Evolutionary conservation across 2,888 invertebrate genomes (phyloP).

Genomic region (Ochlodes sylvanus): DNA sequence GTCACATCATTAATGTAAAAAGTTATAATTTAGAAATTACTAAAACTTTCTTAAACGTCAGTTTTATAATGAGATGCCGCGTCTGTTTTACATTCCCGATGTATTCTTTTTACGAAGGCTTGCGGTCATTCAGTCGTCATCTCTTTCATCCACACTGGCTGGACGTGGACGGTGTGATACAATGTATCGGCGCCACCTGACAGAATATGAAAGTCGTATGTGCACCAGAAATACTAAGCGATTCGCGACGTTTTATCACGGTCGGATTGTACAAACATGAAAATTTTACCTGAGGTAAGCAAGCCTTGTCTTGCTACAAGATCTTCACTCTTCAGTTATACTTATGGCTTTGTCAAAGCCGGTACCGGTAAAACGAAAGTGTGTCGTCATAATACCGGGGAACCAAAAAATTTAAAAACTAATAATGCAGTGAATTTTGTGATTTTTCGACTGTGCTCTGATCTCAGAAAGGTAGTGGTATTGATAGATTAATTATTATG

Average conservation of each 20-base stretch:
- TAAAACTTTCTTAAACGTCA: neutral
- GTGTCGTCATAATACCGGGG: constrained; percentile 41
- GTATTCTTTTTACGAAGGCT: constrained; percentile 55
- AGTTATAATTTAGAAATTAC: neutral
- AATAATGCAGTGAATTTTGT: constrained; percentile 69
- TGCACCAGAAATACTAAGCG: constrained; percentile 27
- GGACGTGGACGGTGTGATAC: constrained; percentile 64
- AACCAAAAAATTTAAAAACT: constrained; percentile 46
- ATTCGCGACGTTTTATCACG: constrained; percentile 48
- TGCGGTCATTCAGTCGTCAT: constrained; percentile 64
- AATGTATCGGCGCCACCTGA: constrained; percentile 57
- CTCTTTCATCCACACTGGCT: constrained; percentile 66
- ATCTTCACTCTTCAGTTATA: constrained; percentile 68
- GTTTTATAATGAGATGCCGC: constrained; percentile 26
- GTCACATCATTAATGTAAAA: neutral
- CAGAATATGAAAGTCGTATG: constrained; percentile 42
- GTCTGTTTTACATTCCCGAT: constrained; percentile 41
- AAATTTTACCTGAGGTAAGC: constrained; percentile 73
- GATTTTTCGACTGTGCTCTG: constrained; percentile 60
- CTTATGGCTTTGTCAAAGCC: constrained; percentile 58
- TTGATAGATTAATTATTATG: constrained; percentile 34
- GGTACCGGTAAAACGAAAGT: constrained; percentile 46
- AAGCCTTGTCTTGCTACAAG: constrained; percentile 59
- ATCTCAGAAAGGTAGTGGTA: constrained; percentile 62
- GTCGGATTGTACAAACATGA: constrained; percentile 65